Evolutionary conservation across 2,888 invertebrate species (phyloP).

Genomic region (Eristalinus aeneus): DNA sequence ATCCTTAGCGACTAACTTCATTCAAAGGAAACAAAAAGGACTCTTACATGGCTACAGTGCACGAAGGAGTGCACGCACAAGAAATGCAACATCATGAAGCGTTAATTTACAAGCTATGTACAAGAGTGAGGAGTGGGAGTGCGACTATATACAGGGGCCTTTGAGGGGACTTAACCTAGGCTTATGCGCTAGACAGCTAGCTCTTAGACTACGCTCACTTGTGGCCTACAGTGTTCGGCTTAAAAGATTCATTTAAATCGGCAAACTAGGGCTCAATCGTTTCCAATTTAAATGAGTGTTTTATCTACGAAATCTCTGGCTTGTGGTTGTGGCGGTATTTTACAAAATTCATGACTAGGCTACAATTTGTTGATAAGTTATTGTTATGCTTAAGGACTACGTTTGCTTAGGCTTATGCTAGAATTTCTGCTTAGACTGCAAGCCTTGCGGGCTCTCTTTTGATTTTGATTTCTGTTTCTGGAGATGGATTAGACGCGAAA

Average conservation of each 20-base stretch:
- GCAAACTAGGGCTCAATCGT: conserved; percentile 80
- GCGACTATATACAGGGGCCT: neutral
- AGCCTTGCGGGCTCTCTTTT: neutral
- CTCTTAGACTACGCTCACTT: neutral
- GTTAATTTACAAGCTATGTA: conserved; percentile 27
- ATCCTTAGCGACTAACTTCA: neutral
- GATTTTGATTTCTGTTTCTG: neutral
- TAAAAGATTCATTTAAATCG: conserved; percentile 77
- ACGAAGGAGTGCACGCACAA: neutral
- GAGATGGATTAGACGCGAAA: neutral
- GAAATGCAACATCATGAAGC: neutral
- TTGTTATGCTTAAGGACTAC: neutral
- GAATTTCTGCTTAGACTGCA: neutral
- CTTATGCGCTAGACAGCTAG: neutral
- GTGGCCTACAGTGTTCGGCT: neutral
- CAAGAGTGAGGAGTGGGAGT: neutral
- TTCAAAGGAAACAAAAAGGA: neutral
- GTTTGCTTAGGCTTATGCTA: neutral
- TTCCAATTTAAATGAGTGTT: conserved; percentile 78
- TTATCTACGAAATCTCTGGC: conserved; percentile 4
- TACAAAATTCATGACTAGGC: neutral
- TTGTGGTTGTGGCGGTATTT: neutral
- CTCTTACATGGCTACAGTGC: neutral
- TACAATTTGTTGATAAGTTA: neutral
- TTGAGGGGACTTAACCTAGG: neutral